These are phyloP conservation scores for Cecropterus lyciades DNA, from an alignment of 1,140 invertebrate genomes.

Conservation along the genomic window DNA sequence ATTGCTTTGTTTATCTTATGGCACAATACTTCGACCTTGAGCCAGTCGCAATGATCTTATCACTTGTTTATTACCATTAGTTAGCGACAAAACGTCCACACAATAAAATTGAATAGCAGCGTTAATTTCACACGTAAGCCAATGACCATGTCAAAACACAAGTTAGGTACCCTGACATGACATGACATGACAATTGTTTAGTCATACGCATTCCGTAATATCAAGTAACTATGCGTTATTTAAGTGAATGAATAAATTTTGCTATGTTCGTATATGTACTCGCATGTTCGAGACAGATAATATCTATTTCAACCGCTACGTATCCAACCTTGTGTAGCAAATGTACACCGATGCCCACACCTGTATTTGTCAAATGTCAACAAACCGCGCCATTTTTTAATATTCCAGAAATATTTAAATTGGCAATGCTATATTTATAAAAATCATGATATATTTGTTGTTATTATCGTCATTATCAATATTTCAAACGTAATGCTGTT, in stretches of 20 bases:
- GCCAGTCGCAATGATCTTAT: constrained; percentile 39
- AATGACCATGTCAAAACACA: neutral
- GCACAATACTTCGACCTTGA: constrained; percentile 46
- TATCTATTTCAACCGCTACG: constrained; percentile 30
- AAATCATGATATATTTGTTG: neutral
- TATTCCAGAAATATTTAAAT: neutral
- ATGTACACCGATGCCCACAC: constrained; percentile 56
- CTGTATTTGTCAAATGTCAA: constrained; percentile 54
- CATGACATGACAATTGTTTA: neutral
- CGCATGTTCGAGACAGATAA: constrained; percentile 34
- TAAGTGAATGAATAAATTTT: constrained; percentile 10
- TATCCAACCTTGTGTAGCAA: constrained; percentile 56
- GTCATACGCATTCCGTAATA: constrained; percentile 4
- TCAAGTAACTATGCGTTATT: neutral
- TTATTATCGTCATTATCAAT: too few species aligned
- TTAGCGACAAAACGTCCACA: constrained; percentile 6
- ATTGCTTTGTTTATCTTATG: constrained; percentile 37
- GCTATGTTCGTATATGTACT: constrained; percentile 1
- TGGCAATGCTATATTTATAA: too few species aligned
- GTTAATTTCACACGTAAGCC: constrained; percentile 19
- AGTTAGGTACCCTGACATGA: neutral
- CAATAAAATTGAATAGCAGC: constrained; percentile 14
- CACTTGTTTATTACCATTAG: constrained; percentile 42
- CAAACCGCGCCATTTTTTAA: constrained; percentile 26
- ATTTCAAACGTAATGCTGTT: neutral